Evolutionary conservation across 1,140 invertebrate genomes (phyloP), one percentile per base, ranked within the genome.

Genomic region (Drosophila equinoxialis): DNA sequence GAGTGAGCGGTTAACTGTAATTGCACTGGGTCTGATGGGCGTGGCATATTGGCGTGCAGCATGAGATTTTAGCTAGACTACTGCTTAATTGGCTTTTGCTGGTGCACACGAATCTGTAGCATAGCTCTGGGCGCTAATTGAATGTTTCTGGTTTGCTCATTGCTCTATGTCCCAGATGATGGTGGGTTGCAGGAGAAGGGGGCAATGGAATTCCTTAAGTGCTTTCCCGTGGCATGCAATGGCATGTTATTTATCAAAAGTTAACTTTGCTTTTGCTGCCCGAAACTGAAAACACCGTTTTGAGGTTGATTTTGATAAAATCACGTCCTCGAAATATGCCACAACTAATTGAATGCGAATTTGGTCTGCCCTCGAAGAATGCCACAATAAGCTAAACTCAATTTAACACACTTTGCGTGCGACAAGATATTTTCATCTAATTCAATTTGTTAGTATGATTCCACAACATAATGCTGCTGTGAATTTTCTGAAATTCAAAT

Each of bases 41-140:
- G 77, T 80, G 71, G 67, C 60, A 48, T 35, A 26, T 23, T 33
- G 64, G 54, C 26, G 60, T 62, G 41, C 41, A 66, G 41, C 66
- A 42, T 63, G 64, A 63, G 68, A 13, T 55, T 23, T 39, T 61
- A 61, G 54, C 62, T 63, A 79, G 79, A 82, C 74, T 82, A 82
- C 66, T 64, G 65, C 71, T 82, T 82, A 78, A 82, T 82, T 82
- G 75, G 79, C 67, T 70, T 65, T 58, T 57, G 20, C 39, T 55
- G 39, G 14, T 30, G 37, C 20, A 33, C 59, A 17, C 35, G 41
- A 37, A 70, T 65, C 35, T 42, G 17, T 63, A 37, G 41, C 42
- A 62, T 48, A 58, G 67, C 66, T 54, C 61, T 30, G 37, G 48
- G 70, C 30, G 48, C 48, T 76, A 76, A 76, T 76, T 76, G 60